Percentiles rank a stretch among this genome's conserved stretches.
Evolutionary conservation across 1,140 invertebrate genomes (phyloP).

Genomic region (Lepidotrigona ventralis): DNA sequence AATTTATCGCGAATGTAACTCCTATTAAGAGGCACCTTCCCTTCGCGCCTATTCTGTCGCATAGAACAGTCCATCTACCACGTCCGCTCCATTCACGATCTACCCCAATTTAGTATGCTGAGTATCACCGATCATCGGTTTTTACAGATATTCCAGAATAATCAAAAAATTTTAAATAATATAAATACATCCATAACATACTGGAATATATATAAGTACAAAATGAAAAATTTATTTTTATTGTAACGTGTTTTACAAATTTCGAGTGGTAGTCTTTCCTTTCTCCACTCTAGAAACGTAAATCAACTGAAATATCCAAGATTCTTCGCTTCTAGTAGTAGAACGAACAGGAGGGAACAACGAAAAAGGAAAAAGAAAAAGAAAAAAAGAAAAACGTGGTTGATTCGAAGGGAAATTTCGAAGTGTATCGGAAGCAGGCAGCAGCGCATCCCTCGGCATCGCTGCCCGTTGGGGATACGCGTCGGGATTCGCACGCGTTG

Average conservation of each 20-base stretch:
- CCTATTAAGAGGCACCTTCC: conserved; percentile 27
- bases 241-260: too few relatives aligned
- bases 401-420: conserved; percentile 1
- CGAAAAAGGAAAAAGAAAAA: too few relatives aligned
- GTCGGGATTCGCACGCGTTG: not conserved
- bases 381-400: too few relatives aligned
- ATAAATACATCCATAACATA: too few relatives aligned
- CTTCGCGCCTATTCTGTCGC: conserved; percentile 4
- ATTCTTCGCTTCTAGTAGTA: not conserved
- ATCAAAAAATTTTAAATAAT: too few relatives aligned
- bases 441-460: conserved; percentile 8
- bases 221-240: too few relatives aligned
- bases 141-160: too few relatives aligned
- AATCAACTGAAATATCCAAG: not conserved
- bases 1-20: conserved; percentile 48
- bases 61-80: not conserved
- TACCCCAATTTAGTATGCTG: too few relatives aligned
- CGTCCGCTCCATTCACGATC: too few relatives aligned
- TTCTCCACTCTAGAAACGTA: not conserved
- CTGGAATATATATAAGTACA: too few relatives aligned
- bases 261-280: too few relatives aligned
- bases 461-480: conserved; percentile 31
- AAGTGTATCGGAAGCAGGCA: conserved; percentile 19
- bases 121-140: too few relatives aligned
- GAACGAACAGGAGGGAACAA: not conserved